A percentile compares a stretch with the other conserved stretches of the same genome.
phyloP scores from a whole-genome alignment of 2,113 vertebrate genomes.

The Romanogobio albipinnatus region DNA sequence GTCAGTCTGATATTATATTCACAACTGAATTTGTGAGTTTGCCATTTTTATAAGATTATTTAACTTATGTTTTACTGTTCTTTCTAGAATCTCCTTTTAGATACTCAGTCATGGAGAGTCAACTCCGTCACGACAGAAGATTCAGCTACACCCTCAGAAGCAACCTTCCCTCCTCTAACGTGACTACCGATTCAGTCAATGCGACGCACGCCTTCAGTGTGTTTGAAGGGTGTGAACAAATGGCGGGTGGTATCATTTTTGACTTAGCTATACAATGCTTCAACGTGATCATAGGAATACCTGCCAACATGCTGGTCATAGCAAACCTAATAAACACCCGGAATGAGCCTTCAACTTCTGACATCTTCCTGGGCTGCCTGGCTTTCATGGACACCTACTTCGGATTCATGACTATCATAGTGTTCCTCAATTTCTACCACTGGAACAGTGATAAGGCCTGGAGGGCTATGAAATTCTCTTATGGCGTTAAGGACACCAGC shows the following conservation, averaged over 20 bases:
- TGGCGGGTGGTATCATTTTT: slow-evolving; percentile 68
- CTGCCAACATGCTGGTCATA: slow-evolving; percentile 74
- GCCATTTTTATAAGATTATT: neutral
- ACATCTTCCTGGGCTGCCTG: slow-evolving; percentile 75
- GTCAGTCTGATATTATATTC: neutral
- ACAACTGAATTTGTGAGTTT: neutral
- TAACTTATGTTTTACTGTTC: neutral
- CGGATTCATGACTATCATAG: slow-evolving; percentile 68
- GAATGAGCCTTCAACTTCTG: slow-evolving; percentile 73
- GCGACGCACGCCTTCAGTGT: slow-evolving; percentile 66
- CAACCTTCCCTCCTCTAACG: slow-evolving; percentile 23
- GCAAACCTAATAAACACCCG: slow-evolving; percentile 68
- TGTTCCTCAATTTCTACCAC: slow-evolving; percentile 70
- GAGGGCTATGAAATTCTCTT: slow-evolving; percentile 67
- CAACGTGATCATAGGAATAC: slow-evolving; percentile 74
- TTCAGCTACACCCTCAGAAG: slow-evolving; percentile 36
- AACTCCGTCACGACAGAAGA: neutral
- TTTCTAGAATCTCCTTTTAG: slow-evolving; percentile 23
- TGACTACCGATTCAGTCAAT: slow-evolving; percentile 43
- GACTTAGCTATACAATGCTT: slow-evolving; percentile 71
- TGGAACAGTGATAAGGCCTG: slow-evolving; percentile 68
- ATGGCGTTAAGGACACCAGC: slow-evolving; percentile 76
- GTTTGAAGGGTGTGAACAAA: slow-evolving; percentile 70
- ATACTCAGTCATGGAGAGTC: slow-evolving; percentile 55
- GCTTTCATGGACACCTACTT: slow-evolving; percentile 78